Evolutionary conservation across 2,113 vertebrate genomes (phyloP), one percentile per base, ranked within the genome.

Genomic region (Anseranas semipalmata): DNA sequence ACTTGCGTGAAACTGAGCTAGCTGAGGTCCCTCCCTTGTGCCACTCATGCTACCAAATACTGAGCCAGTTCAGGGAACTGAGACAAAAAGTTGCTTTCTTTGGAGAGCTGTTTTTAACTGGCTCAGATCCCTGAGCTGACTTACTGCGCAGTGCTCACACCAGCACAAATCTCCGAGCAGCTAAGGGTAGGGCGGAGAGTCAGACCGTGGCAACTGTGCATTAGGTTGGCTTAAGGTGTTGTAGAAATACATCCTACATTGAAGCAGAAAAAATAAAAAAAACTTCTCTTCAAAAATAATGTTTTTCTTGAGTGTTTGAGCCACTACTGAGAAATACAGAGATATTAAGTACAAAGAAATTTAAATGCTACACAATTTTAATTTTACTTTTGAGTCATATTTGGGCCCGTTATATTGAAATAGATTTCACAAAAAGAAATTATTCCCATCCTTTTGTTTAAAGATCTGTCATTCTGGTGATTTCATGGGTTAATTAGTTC

Each of bases 401-500:
- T 91, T 87, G 62, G 48, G 28, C 13, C 62, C 28, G 43, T 85
- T 63, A 53, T 37, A 9, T 48, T 72, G 45, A 82, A 91, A 56
- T 1, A 33, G 35, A 56, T 75, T 95, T 89, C 77, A 87, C 86
- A 10, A 71, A 86, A 89, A 89, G 68, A 91, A 80, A 59, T 81
- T 79, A 65, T 91, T 91, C 91, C 81, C 53, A 79, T 66, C 25
- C 62, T 91, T 95, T 75, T 89, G 55, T 94, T 95, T 89, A 94
- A 91, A 96, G 87, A 93, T 45, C 62, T 93, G 91, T 87, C 89
- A 91, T 96, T 92, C 89, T 89, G 66, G 62, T 94, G 87, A 95
- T 82, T 72, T 95, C 68, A 68, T 56, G 78, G 81, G 85, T 95
- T 95, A 96, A 95, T 96, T 95, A 95, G 73, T 93, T 95, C 80